A percentile compares a stretch with the other conserved stretches of the same genome.
These are phyloP conservation scores for Mamestra configurata DNA, from an alignment of 1,140 invertebrate genomes.

Conservation along the genomic window DNA sequence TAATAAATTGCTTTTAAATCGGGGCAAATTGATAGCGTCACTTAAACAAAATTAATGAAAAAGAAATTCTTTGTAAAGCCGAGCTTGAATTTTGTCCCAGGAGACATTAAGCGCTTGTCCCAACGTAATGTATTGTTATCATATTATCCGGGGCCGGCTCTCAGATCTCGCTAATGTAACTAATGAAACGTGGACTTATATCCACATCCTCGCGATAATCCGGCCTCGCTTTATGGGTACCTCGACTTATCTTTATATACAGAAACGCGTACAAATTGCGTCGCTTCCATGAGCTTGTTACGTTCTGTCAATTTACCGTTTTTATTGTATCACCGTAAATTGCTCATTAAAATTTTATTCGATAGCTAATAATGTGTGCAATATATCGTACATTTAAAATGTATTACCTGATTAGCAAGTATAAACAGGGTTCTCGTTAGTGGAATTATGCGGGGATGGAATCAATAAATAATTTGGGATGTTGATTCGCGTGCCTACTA, in stretches of 20 bases:
- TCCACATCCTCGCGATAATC: conserved; percentile 56
- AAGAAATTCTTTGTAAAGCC: conserved; percentile 25
- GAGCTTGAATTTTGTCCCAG: conserved; percentile 25
- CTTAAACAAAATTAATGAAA: conserved; percentile 23
- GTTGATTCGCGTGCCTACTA: conserved; percentile 22
- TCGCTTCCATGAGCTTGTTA: conserved; percentile 7
- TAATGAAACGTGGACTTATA: conserved; percentile 64
- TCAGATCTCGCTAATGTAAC: conserved; percentile 61
- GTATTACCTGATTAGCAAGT: conserved; percentile 49
- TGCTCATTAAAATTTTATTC: conserved; percentile 33
- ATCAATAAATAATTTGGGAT: conserved; percentile 47
- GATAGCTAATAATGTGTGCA: conserved; percentile 42
- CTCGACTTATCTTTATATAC: conserved; percentile 54
- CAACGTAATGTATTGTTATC: conserved; percentile 64
- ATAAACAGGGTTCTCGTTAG: conserved; percentile 49
- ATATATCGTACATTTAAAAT: conserved; percentile 38
- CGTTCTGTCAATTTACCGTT: conserved; percentile 25
- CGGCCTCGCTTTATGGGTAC: conserved; percentile 40
- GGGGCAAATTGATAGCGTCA: conserved; percentile 19
- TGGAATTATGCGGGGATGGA: conserved; percentile 29
- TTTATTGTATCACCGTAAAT: conserved; percentile 18
- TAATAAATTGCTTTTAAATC: conserved; percentile 42
- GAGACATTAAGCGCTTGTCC: conserved; percentile 56
- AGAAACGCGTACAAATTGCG: conserved; percentile 24
- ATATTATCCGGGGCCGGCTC: conserved; percentile 54